Conservation (phyloP, 2,113 vertebrate species). For the Suricata suricatta region DNA sequence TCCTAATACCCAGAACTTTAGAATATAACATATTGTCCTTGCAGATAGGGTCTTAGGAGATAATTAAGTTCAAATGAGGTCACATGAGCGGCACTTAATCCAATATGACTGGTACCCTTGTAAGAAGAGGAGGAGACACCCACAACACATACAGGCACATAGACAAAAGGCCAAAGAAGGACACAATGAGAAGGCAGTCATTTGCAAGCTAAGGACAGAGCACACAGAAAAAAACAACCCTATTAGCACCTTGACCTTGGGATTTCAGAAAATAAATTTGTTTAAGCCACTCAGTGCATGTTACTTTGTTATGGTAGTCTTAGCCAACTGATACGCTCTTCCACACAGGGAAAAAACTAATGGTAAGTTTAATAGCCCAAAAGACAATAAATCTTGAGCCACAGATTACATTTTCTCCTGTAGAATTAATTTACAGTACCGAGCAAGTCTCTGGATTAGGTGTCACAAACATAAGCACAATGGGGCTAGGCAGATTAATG, state of each 20-base stretch:
- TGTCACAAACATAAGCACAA: not conserved
- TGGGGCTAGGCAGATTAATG: not conserved
- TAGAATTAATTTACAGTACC: not conserved
- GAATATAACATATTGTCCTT: not conserved
- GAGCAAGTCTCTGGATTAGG: not conserved
- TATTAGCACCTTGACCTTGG: not conserved
- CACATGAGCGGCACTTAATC: not conserved
- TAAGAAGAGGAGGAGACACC: not conserved
- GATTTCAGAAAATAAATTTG: not conserved
- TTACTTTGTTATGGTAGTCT: not conserved
- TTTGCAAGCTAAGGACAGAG: not conserved
- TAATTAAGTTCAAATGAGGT: not conserved
- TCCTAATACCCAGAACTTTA: not conserved
- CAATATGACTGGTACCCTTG: not conserved
- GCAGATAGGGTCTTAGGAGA: not conserved
- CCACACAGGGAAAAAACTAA: not conserved
- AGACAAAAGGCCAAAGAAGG: not conserved
- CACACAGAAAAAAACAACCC: not conserved
- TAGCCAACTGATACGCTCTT: not conserved
- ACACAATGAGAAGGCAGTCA: not conserved
- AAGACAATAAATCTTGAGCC: not conserved
- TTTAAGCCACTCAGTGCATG: not conserved
- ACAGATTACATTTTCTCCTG: not conserved
- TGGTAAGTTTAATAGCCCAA: not conserved
- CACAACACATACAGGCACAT: not conserved